These are phyloP conservation scores for Platycheirus rosarum DNA, from an alignment of 2,888 invertebrate species.

Conservation along the genomic window DNA sequence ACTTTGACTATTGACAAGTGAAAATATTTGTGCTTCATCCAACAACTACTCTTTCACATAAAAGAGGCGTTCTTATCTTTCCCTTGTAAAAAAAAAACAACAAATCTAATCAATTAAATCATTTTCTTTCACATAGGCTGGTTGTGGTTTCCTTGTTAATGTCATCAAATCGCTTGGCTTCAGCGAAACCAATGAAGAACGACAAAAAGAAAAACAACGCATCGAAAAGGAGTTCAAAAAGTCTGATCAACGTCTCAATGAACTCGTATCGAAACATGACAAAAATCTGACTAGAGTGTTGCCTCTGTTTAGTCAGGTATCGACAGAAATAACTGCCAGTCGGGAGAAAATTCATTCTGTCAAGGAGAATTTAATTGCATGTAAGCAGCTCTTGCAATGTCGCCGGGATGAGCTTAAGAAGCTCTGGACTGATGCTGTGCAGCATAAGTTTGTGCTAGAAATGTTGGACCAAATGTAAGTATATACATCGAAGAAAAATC, in stretches of 20 bases:
- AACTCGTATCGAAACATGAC: conserved; percentile 93
- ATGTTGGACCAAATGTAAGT: conserved; percentile 92
- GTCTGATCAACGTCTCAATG: conserved; percentile 94
- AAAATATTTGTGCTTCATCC: conserved; percentile 25
- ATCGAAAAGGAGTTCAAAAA: conserved; percentile 96
- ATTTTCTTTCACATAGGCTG: conserved; percentile 81
- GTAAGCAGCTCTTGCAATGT: conserved; percentile 93
- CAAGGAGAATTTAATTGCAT: conserved; percentile 91
- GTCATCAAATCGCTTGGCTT: conserved; percentile 97
- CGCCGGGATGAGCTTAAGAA: conserved; percentile 95
- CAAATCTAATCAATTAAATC: not conserved
- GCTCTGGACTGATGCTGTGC: conserved; percentile 97
- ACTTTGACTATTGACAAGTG: conserved; percentile 12
- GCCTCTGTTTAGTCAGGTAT: conserved; percentile 90
- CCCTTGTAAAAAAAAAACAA: conserved; percentile 21
- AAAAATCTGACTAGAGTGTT: conserved; percentile 89
- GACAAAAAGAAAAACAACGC: conserved; percentile 95
- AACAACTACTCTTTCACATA: not conserved
- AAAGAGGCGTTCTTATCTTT: conserved; percentile 48
- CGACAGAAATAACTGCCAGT: conserved; percentile 89
- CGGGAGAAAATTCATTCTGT: conserved; percentile 90
- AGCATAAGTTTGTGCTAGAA: conserved; percentile 94
- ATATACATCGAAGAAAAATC: too few species aligned
- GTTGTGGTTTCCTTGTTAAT: conserved; percentile 91
- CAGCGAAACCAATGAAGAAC: conserved; percentile 95